Conservation (phyloP, 2,888 invertebrate species). For the Cheilosia urbana region DNA sequence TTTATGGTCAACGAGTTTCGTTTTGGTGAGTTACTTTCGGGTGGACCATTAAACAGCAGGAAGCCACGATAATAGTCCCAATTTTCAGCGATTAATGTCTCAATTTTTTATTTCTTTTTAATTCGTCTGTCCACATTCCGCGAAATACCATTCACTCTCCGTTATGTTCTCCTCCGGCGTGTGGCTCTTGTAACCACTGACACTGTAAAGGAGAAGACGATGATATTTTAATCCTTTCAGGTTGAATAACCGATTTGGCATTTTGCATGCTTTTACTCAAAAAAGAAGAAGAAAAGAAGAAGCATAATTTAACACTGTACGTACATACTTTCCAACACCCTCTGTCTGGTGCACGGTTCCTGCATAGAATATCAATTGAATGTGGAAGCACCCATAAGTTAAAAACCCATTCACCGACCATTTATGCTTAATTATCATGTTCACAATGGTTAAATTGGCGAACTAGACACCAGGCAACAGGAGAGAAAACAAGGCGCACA, state of each 20-base stretch:
- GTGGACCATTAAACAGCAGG: conserved; percentile 59
- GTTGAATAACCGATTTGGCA: conserved; percentile 73
- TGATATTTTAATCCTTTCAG: conserved; percentile 56
- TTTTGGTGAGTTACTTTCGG: conserved; percentile 11
- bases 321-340: conserved; percentile 37
- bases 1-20: conserved; percentile 59
- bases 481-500: conserved; percentile 19
- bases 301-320: neutral
- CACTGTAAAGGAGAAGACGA: conserved; percentile 8
- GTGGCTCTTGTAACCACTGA: conserved; percentile 9
- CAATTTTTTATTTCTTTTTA: conserved; percentile 20
- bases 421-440: conserved; percentile 74
- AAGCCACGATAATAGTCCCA: conserved; percentile 27
- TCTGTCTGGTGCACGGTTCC: conserved; percentile 23
- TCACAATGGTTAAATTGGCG: conserved; percentile 71
- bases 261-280: conserved; percentile 8
- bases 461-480: conserved; percentile 54
- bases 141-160: conserved; percentile 36
- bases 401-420: conserved; percentile 56
- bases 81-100: conserved; percentile 22
- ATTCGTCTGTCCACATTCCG: conserved; percentile 23
- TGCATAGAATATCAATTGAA: conserved; percentile 68
- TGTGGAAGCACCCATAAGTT: conserved; percentile 52
- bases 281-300: no score
- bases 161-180: conserved; percentile 28